These are phyloP conservation scores for Diceros bicornis DNA, from an alignment of 2,797 vertebrate species.

Conservation along the genomic window DNA sequence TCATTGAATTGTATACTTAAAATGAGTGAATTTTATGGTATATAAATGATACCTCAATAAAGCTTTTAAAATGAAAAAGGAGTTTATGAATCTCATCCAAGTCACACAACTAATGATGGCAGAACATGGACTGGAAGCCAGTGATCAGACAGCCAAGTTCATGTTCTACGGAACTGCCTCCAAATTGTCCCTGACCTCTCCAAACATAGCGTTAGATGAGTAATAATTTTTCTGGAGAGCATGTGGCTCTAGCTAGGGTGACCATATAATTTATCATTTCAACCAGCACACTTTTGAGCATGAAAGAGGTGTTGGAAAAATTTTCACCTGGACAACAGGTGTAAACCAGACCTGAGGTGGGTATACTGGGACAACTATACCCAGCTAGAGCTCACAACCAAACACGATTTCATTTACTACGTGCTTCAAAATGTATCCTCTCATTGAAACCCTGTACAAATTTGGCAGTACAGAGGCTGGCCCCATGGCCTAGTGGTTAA, in stretches of 20 bases:
- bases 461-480: background rate
- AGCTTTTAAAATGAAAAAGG: background rate
- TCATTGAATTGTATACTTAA: background rate
- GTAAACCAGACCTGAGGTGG: background rate
- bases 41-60: background rate
- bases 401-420: background rate
- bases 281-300: background rate
- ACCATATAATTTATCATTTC: background rate
- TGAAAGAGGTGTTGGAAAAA: background rate
- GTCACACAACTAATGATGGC: background rate
- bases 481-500: too few species aligned
- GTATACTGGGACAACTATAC: background rate
- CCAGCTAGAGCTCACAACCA: background rate
- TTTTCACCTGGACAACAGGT: background rate
- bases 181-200: background rate
- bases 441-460: background rate
- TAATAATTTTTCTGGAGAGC: background rate
- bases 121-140: background rate
- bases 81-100: background rate
- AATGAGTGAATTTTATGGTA: background rate
- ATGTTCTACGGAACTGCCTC: background rate
- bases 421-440: background rate
- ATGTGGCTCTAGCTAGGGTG: background rate
- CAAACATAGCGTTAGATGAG: background rate
- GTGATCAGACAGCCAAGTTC: background rate